Base-by-base conservation (phyloP, 1,140 invertebrate species). In the Eupeodes corollae region DNA sequence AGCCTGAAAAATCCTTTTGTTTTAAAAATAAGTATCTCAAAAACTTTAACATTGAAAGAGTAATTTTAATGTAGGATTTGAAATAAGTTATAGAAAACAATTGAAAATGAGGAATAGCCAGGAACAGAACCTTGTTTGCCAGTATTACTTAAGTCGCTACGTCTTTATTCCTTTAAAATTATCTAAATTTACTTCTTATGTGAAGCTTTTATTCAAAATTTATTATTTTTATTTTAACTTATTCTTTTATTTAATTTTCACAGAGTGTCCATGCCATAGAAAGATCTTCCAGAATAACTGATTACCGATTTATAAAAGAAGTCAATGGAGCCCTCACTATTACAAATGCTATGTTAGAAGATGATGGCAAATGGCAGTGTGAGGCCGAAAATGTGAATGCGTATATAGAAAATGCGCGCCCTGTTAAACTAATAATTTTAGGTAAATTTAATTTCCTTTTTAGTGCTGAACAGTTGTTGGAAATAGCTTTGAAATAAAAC, bases 301-400 rank as follows among this genome's bases (percentile, higher is more conserved):
- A 73, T 56, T 73, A 75, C 58, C 63, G 73, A 51, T 75, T 75
- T 56, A 67, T 75, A 52, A 72, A 73, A 53, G 73, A 75, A 53
- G 69, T 73, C 49, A 75, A 73, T 39, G 79, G 78, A 0, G 76
- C 76, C 49, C 67, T 83, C 51, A 75, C 77, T 50, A 82, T 83
- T 51, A 77, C 77, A 51, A 82, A 79, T 59, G 78, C 80, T 11
- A 71, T 79, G 54, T 68, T 82, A 16, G 79, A 82, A 56, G 80
- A 83, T 53, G 78, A 82, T 51, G 80, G 80, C 44, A 73, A 75
- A 53, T 83, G 80, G 80, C 75, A 74, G 49, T 83, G 80, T 57
- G 77, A 76, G 49, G 70, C 80, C 8, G 78, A 80, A 54, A 75
- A 80, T 58, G 75, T 74, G 21, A 69, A 72, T 31, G 73, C 73